A percentile compares a stretch with the other conserved stretches of the same genome.
Conservation (phyloP, 2,797 vertebrate genomes). For the Crocidura indochinensis region DNA sequence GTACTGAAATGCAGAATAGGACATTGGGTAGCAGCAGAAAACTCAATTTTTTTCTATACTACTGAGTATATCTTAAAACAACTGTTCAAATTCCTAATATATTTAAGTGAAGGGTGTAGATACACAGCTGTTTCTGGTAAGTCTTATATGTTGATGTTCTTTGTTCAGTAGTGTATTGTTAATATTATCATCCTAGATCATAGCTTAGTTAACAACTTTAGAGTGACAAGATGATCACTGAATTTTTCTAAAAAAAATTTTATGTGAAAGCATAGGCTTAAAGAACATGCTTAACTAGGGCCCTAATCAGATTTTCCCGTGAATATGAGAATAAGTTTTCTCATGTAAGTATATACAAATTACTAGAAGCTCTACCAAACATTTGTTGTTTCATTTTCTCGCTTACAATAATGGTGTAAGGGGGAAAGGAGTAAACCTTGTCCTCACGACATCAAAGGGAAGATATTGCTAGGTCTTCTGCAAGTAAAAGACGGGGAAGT, state of each 20-base stretch:
- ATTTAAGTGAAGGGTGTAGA: not conserved
- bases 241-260: not conserved
- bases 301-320: not conserved
- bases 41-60: not conserved
- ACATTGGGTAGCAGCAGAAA: not conserved
- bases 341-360: not conserved
- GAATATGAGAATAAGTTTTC: not conserved
- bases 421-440: accelerated
- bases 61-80: slow-evolving; percentile 10
- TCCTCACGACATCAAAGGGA: not conserved
- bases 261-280: not conserved
- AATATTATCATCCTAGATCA: not conserved
- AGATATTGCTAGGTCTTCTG: not conserved
- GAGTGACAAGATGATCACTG: not conserved
- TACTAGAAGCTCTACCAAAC: not conserved
- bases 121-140: not conserved
- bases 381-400: not conserved
- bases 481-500: not conserved
- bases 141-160: not conserved
- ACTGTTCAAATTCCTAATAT: not conserved
- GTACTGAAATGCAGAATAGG: not conserved
- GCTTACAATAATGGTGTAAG: not conserved
- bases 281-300: not conserved
- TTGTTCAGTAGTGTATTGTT: no score
- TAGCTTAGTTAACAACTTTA: not conserved